These are phyloP conservation scores for Meloe dianella DNA, from an alignment of 2,888 invertebrate species.

Conservation along the genomic window DNA sequence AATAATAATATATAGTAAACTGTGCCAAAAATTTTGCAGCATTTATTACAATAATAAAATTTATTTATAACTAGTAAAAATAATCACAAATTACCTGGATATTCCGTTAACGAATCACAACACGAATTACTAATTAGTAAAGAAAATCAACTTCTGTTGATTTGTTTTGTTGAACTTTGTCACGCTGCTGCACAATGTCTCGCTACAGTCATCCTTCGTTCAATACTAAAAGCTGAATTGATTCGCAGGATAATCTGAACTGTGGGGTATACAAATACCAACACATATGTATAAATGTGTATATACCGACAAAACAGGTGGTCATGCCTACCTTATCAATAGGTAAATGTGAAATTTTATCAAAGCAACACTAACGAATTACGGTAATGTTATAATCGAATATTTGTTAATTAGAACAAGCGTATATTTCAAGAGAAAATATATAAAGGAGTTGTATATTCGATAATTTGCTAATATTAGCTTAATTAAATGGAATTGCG, in stretches of 20 bases:
- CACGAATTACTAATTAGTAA: too few relatives aligned
- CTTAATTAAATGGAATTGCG: too few relatives aligned
- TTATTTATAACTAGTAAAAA: not conserved
- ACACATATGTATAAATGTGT: not conserved
- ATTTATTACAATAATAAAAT: not conserved
- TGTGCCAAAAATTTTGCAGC: not conserved
- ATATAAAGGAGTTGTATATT: too few relatives aligned
- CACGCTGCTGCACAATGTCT: not conserved
- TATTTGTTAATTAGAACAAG: not conserved
- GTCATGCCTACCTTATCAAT: conserved; percentile 25
- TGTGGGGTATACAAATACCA: not conserved
- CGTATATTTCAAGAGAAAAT: not conserved
- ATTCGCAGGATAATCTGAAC: conserved; percentile 4
- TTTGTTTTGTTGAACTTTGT: not conserved
- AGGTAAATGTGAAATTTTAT: conserved; percentile 30
- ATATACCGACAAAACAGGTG: conserved; percentile 19
- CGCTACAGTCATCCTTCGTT: not conserved
- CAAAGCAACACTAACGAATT: conserved; percentile 19
- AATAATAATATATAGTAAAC: too few relatives aligned
- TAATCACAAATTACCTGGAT: not conserved
- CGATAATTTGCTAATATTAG: too few relatives aligned
- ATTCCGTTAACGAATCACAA: not conserved
- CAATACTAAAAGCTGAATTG: conserved; percentile 7
- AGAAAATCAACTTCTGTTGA: not conserved
- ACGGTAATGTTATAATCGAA: not conserved